Percentiles rank a stretch among this genome's conserved stretches.
These are phyloP conservation scores for Balearica regulorum DNA, from an alignment of 2,797 vertebrate genomes.

Conservation along the genomic window DNA sequence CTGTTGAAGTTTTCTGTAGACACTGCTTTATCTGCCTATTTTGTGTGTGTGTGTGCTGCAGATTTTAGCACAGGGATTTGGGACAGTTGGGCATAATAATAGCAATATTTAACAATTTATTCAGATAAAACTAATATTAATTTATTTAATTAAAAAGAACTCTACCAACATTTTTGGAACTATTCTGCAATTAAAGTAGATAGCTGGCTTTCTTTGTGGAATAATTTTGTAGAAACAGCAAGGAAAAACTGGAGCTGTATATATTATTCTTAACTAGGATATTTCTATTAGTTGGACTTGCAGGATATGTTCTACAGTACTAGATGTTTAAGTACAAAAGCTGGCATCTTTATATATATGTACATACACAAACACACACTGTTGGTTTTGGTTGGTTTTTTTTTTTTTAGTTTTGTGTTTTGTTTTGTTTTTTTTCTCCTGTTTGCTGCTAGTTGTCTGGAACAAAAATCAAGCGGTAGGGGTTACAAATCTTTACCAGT, in stretches of 20 bases:
- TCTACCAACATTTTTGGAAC: constrained; percentile 80
- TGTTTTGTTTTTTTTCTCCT: constrained; percentile 63
- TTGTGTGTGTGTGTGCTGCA: constrained; percentile 11
- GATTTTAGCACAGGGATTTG: constrained; percentile 67
- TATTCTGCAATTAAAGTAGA: constrained; percentile 78
- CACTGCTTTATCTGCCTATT: constrained; percentile 36
- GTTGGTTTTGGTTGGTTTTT: constrained; percentile 6
- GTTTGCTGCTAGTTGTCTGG: constrained; percentile 92
- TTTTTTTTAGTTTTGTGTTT: not conserved
- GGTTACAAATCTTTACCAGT: constrained; percentile 64
- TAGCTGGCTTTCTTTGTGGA: constrained; percentile 68
- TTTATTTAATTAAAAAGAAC: constrained; percentile 94
- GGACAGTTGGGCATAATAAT: constrained; percentile 73
- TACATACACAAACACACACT: constrained; percentile 49
- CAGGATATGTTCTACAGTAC: constrained; percentile 63
- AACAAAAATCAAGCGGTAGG: constrained; percentile 75
- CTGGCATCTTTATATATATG: constrained; percentile 75
- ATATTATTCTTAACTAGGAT: constrained; percentile 76
- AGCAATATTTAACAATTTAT: constrained; percentile 95
- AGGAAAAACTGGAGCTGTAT: constrained; percentile 74
- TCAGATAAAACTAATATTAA: constrained; percentile 93
- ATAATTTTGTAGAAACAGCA: constrained; percentile 61
- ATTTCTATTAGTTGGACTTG: constrained; percentile 75
- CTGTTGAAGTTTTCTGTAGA: constrained; percentile 18
- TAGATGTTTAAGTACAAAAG: constrained; percentile 72